These are phyloP conservation scores for Myopa testacea DNA, from an alignment of 2,888 invertebrate species.

Conservation along the genomic window DNA sequence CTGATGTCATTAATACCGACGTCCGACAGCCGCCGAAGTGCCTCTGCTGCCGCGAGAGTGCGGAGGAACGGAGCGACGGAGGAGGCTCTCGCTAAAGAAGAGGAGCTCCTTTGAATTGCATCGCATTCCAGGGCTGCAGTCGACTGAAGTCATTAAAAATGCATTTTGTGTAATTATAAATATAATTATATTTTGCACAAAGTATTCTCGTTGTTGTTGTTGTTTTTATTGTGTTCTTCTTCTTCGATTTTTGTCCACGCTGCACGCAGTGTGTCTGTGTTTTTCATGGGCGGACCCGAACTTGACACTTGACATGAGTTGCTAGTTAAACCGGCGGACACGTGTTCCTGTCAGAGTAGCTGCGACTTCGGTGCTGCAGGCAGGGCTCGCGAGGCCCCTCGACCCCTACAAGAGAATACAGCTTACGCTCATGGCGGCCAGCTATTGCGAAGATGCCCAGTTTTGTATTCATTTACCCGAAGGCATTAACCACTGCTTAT, in stretches of 20 bases:
- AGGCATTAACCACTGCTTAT: not conserved
- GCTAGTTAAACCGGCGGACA: not conserved
- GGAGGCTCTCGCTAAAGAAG: not conserved
- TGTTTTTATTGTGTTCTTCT: not conserved
- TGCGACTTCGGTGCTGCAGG: too few species aligned
- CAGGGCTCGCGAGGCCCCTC: too few species aligned
- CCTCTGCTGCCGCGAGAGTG: not conserved
- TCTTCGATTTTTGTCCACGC: not conserved
- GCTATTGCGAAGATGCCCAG: not conserved
- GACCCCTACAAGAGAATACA: too few species aligned
- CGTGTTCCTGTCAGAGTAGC: not conserved
- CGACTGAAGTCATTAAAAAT: constrained; percentile 38
- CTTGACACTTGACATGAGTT: constrained; percentile 1
- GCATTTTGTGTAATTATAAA: constrained; percentile 37
- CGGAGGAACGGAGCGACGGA: not conserved
- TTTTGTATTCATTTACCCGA: not conserved
- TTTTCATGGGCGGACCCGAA: not conserved
- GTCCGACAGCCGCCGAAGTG: constrained; percentile 13
- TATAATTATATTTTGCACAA: constrained; percentile 22
- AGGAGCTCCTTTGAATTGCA: constrained; percentile 3
- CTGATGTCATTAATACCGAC: constrained; percentile 27
- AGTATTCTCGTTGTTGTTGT: not conserved
- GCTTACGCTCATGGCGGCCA: too few species aligned
- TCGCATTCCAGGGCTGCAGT: constrained; percentile 5
- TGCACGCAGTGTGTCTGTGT: not conserved